These are phyloP conservation scores for Cryptocheilus praepositus DNA, from an alignment of 2,888 invertebrate genomes.

Conservation along the genomic window DNA sequence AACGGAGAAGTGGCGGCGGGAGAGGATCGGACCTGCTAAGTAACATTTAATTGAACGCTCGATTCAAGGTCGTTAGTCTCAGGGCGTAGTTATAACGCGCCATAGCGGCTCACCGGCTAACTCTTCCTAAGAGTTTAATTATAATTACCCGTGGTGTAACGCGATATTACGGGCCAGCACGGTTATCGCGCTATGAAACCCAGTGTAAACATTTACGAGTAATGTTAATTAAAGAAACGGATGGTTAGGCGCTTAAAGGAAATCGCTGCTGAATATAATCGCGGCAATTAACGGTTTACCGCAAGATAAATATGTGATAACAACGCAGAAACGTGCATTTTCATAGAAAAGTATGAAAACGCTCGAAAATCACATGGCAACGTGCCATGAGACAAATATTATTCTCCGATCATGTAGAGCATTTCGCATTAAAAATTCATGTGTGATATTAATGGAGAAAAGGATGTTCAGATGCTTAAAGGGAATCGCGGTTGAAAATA, in stretches of 20 bases:
- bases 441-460: too few relatives aligned
- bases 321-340: too few relatives aligned
- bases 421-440: too few relatives aligned
- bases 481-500: too few relatives aligned
- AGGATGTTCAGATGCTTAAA: too few relatives aligned
- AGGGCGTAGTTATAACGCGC: conserved; percentile 56
- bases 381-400: too few relatives aligned
- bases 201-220: conserved; percentile 40
- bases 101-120: conserved; percentile 40
- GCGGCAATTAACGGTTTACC: too few relatives aligned
- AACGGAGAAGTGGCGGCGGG: not conserved
- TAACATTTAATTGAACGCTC: conserved; percentile 70
- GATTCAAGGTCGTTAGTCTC: conserved; percentile 67
- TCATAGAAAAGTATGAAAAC: too few relatives aligned
- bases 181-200: conserved; percentile 39
- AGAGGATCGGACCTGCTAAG: conserved; percentile 54
- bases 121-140: conserved; percentile 67
- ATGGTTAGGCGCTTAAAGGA: not conserved
- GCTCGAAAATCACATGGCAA: too few relatives aligned
- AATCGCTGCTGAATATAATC: too few relatives aligned
- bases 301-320: too few relatives aligned
- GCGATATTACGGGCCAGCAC: conserved; percentile 16
- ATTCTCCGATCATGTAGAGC: too few relatives aligned
- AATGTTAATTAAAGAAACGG: conserved; percentile 2
- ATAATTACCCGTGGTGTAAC: conserved; percentile 51